phyloP scores from a whole-genome alignment of 1,140 invertebrate genomes.

The Thereuonema tuberculata region DNA sequence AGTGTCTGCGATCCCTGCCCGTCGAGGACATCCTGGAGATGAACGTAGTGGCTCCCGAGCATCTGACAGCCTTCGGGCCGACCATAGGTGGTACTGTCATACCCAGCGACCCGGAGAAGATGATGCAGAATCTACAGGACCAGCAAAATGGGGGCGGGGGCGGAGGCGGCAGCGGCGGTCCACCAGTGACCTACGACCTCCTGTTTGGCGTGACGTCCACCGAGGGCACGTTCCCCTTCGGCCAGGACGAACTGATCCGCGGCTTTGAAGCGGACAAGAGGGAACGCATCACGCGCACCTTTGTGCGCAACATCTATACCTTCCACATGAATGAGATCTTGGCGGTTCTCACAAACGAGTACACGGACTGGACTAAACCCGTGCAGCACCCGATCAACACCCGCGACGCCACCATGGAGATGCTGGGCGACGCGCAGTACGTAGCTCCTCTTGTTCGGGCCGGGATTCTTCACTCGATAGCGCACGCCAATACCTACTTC shows the following conservation, averaged over 20 bases:
- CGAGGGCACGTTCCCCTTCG: conserved; percentile 48
- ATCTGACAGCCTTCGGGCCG: conserved; percentile 74
- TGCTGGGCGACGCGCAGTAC: conserved; percentile 73
- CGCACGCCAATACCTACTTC: conserved; percentile 64
- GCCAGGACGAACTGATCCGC: conserved; percentile 56
- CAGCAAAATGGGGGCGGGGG: not conserved
- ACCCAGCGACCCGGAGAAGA: conserved; percentile 28
- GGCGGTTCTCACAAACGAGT: conserved; percentile 79
- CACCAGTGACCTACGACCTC: conserved; percentile 48
- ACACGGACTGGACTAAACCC: conserved; percentile 79
- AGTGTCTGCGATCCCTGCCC: conserved; percentile 47
- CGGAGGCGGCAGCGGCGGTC: conserved; percentile 13
- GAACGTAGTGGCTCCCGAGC: conserved; percentile 57
- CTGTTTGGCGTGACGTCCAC: conserved; percentile 54
- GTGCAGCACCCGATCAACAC: conserved; percentile 54
- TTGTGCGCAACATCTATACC: conserved; percentile 73
- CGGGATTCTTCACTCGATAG: conserved; percentile 56
- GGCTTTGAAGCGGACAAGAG: conserved; percentile 69
- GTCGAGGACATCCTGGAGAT: conserved; percentile 53
- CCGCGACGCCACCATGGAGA: conserved; percentile 53
- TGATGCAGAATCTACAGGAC: conserved; percentile 24
- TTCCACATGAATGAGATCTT: conserved; percentile 83
- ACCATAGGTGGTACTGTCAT: conserved; percentile 60
- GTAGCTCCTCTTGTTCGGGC: conserved; percentile 64
- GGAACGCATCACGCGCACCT: conserved; percentile 69